Percentiles rank a stretch among this genome's conserved stretches.
Evolutionary conservation across 2,113 vertebrate species (phyloP).

Genomic region (Laticauda colubrina): DNA sequence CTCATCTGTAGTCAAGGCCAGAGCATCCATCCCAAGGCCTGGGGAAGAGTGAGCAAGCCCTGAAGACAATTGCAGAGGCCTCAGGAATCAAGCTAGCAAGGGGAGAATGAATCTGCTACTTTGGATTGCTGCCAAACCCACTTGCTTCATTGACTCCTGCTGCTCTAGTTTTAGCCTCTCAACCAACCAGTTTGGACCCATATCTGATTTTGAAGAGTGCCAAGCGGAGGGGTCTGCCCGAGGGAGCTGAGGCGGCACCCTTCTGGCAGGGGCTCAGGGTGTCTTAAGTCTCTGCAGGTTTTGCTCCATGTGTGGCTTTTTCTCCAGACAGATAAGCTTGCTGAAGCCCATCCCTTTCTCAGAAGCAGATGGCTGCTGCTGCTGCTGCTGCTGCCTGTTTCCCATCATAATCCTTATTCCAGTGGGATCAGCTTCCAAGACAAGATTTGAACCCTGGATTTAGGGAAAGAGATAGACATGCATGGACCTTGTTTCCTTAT

Average conservation of each 20-base stretch:
- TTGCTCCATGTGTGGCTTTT: background rate
- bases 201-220: background rate
- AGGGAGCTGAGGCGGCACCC: background rate
- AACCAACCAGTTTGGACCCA: background rate
- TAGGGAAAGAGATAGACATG: slow-evolving; percentile 14
- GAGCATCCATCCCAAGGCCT: background rate
- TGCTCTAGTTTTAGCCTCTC: background rate
- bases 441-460: slow-evolving; percentile 7
- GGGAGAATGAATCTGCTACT: background rate
- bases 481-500: background rate
- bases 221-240: background rate
- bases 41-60: background rate
- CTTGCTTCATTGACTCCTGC: background rate
- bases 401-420: background rate
- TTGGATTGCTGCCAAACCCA: background rate
- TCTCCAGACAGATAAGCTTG: background rate
- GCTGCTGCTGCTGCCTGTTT: slow-evolving; percentile 11
- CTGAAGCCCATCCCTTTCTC: background rate
- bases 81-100: background rate
- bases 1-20: background rate
- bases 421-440: slow-evolving; percentile 35
- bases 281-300: background rate
- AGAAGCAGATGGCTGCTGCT: background rate
- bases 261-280: background rate
- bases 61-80: background rate